Evolutionary conservation across 2,797 vertebrate species (phyloP).

Genomic region (Lepidocolaptes lacrymiger): DNA sequence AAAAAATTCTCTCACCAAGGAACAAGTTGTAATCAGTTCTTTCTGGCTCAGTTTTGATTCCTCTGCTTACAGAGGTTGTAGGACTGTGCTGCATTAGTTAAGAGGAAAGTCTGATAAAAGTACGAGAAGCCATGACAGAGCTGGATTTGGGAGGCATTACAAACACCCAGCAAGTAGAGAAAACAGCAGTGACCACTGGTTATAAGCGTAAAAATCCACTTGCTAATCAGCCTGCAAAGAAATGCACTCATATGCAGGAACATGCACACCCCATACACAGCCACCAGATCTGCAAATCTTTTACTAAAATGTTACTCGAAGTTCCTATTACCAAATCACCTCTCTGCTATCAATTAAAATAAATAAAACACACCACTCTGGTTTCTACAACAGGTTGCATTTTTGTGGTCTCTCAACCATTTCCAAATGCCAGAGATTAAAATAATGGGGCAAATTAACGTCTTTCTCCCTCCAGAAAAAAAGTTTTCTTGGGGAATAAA

Average conservation of each 20-base stretch:
- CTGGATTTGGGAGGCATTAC: background rate
- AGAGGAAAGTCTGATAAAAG: conserved; percentile 31
- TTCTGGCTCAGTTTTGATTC: conserved; percentile 18
- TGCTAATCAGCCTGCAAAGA: conserved; percentile 32
- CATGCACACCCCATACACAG: conserved; percentile 1
- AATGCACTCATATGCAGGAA: conserved; percentile 7
- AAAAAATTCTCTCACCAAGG: background rate
- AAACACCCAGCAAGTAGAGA: conserved; percentile 5
- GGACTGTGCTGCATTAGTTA: background rate
- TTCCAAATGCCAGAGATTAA: conserved; percentile 78
- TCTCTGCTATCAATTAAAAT: conserved; percentile 71
- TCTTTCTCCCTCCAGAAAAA: conserved; percentile 68
- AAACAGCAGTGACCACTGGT: background rate
- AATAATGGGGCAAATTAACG: conserved; percentile 72
- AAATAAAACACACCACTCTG: conserved; percentile 57
- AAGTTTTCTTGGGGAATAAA: conserved; percentile 54
- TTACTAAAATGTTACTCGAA: conserved; percentile 13
- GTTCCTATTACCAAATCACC: conserved; percentile 48
- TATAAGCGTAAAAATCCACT: background rate
- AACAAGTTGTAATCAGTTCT: conserved; percentile 29
- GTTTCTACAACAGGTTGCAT: conserved; percentile 83
- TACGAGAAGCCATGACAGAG: conserved; percentile 4
- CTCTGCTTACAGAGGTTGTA: background rate
- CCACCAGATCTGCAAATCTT: conserved; percentile 16
- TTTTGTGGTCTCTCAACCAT: conserved; percentile 77